Percentiles rank a stretch among this genome's conserved stretches.
These are phyloP conservation scores for Clavelina lepadiformis DNA, from an alignment of 23 tunicate species.

Conservation along the genomic window DNA sequence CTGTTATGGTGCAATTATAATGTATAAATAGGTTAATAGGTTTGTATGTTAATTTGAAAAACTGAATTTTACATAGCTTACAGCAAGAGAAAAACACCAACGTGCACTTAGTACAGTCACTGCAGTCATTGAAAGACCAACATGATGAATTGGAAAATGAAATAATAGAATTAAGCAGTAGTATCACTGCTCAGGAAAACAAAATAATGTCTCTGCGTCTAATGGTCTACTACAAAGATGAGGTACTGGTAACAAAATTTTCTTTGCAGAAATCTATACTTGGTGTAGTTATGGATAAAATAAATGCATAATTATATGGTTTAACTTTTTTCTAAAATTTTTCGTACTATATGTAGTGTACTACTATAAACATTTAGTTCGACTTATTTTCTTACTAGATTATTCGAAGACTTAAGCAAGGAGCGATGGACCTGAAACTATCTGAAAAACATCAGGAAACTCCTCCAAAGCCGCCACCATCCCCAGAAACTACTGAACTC, in stretches of 20 bases:
- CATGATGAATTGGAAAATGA: constrained; percentile 16
- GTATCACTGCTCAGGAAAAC: constrained; percentile 40
- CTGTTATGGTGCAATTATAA: too few relatives aligned
- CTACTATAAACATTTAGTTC: too few relatives aligned
- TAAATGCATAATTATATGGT: too few relatives aligned
- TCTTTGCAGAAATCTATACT: too few relatives aligned
- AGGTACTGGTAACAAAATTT: too few relatives aligned
- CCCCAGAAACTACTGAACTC: constrained; percentile 30
- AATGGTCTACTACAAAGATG: constrained; percentile 57
- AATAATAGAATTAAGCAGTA: constrained; percentile 17
- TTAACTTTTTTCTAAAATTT: too few relatives aligned
- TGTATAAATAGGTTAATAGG: too few relatives aligned
- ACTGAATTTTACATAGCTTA: constrained; percentile 3
- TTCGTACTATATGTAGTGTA: too few relatives aligned
- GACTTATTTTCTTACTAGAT: constrained; percentile 13
- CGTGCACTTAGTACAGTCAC: constrained; percentile 17
- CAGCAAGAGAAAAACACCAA: constrained; percentile 28
- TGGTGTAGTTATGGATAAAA: too few relatives aligned
- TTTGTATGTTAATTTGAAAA: too few relatives aligned
- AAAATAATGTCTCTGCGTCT: constrained; percentile 53
- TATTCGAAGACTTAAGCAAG: constrained; percentile 46
- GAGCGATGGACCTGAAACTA: constrained; percentile 41
- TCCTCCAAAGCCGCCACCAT: constrained; percentile 42
- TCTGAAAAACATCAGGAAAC: constrained; percentile 19
- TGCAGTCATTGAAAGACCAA: constrained; percentile 31